Base-by-base conservation (phyloP, 2,888 invertebrate species). In the Oxytorus armatus region DNA sequence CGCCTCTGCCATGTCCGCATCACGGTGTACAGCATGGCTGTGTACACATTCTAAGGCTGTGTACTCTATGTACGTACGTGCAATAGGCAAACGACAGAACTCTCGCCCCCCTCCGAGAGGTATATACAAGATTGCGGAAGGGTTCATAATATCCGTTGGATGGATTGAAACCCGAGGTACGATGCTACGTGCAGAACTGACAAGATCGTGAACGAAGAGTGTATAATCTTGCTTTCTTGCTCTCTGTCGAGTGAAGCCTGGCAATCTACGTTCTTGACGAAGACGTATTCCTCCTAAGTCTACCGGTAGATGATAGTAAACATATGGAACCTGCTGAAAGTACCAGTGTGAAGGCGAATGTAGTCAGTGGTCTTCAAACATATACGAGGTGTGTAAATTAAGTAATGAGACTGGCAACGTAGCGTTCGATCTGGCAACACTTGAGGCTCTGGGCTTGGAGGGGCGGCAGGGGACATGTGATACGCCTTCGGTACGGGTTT, bases 101-200 rank as follows among this genome's bases (percentile, higher is more conserved):
- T 16, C n/a, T n/a, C n/a, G n/a, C n/a, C n/a, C n/a, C n/a, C n/a
- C n/a, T n/a, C 29, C 16, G 63, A 57, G 68, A 51, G 29, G 36
- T 36, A 59, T 81, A 81, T 80, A 80, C 77, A 78, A 66, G 83
- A 73, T 84, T 83, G 80, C 83, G 84, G 79, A 83, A 81, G 85
- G 83, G 83, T 82, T 86, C 82, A 87, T 85, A 88, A 89, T 89
- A 89, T 88, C 86, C 87, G 87, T 85, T 65, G 85, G 84, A 84
- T 85, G 86, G 88, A 89, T 88, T 87, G 86, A 81, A 85, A 80
- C 79, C 63, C 29, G 23, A 42, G 39, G 39, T 16, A 39, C 65
- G 36, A 36, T 72, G 55, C 72, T 47, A 33, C 65, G 51, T 66
- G 55, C 63, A 70, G 70, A 63, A 68, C 61, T 57, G 70, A 63